Percentiles rank a stretch among this genome's conserved stretches.
These are phyloP conservation scores for Delphinapterus leucas DNA, from an alignment of 2,113 vertebrate genomes.

Conservation along the genomic window DNA sequence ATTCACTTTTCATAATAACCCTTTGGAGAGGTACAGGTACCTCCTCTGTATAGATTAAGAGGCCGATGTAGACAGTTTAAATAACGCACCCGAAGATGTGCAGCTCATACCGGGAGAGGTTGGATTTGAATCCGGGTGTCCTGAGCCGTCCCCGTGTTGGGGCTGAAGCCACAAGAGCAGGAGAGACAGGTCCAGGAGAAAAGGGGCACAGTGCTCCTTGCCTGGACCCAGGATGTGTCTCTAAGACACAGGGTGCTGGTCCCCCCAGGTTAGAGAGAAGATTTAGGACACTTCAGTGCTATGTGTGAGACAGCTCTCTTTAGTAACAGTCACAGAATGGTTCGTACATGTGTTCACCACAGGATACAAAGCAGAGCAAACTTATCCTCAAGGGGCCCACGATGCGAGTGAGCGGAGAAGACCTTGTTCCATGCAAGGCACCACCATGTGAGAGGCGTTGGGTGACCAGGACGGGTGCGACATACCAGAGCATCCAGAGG, in stretches of 20 bases:
- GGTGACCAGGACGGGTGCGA: not conserved
- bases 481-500: not conserved
- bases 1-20: not conserved
- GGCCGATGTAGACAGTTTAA: not conserved
- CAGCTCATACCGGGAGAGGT: not conserved
- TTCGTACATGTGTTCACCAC: not conserved
- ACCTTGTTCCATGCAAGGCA: not conserved
- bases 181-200: not conserved
- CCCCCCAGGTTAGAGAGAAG: not conserved
- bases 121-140: not conserved
- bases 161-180: rapidly evolving
- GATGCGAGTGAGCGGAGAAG: not conserved
- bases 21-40: not conserved
- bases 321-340: not conserved
- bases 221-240: not conserved
- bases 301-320: not conserved
- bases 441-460: not conserved
- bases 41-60: not conserved
- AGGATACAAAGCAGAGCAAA: not conserved
- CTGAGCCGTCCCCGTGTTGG: not conserved
- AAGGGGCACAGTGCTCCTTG: not conserved
- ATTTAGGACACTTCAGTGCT: not conserved
- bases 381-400: not conserved
- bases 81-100: not conserved
- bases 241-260: not conserved